Evolutionary conservation across 2,888 invertebrate species (phyloP).

Genomic region (Sympetrum striolatum): DNA sequence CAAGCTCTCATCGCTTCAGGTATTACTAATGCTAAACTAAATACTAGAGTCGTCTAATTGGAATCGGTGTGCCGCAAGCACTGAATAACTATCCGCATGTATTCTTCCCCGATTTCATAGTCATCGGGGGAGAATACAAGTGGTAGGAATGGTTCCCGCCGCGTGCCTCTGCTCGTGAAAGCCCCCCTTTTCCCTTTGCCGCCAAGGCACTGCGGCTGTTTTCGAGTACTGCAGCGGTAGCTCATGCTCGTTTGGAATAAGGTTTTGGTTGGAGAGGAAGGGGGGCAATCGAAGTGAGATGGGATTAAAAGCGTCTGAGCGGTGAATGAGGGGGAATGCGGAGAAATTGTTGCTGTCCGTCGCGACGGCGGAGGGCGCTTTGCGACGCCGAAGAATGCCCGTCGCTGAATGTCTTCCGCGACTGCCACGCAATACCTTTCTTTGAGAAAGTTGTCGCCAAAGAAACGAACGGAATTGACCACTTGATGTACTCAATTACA

Average conservation of each 20-base stretch:
- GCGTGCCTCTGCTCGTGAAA: not conserved
- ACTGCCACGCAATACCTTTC: too few relatives aligned
- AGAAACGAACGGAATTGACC: too few relatives aligned
- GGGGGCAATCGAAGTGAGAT: slow-evolving; percentile 5
- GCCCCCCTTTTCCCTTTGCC: not conserved
- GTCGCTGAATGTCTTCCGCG: too few relatives aligned
- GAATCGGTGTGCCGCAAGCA: not conserved
- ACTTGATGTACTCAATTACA: too few relatives aligned
- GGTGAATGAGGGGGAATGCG: not conserved
- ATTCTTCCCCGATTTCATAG: not conserved
- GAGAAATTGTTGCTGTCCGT: not conserved
- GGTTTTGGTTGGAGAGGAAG: not conserved
- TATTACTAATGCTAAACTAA: too few relatives aligned
- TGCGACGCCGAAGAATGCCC: too few relatives aligned
- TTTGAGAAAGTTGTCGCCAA: too few relatives aligned
- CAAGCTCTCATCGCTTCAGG: too few relatives aligned
- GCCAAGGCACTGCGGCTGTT: slow-evolving; percentile 32
- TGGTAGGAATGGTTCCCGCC: not conserved
- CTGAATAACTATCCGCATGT: not conserved
- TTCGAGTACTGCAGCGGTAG: slow-evolving; percentile 29
- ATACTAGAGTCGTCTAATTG: not conserved
- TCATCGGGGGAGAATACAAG: not conserved
- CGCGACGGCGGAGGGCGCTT: too few relatives aligned
- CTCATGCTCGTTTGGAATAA: not conserved
- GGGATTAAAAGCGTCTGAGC: not conserved